Base-by-base conservation (phyloP, 1,140 invertebrate species). In the Hirudo medicinalis region DNA sequence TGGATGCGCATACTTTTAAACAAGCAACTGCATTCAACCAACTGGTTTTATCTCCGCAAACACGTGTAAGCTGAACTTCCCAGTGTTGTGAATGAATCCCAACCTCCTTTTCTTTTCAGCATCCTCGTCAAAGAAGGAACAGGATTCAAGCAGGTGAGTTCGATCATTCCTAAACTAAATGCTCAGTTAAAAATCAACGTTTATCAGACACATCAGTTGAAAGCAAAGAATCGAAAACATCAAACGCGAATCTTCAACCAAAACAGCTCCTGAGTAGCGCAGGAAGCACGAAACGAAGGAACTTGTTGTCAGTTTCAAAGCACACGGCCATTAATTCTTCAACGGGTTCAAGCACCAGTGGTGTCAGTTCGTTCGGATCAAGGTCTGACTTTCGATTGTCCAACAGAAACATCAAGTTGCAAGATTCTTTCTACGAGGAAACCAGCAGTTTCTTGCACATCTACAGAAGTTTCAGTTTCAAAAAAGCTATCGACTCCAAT, bases 271-370 rank as follows among this genome's bases (percentile, higher is more conserved):
- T 63, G 57, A 63, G 11, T 11, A 25, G 0, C 3, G 9, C 29
- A 11, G 57, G 57, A 22, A 22, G 19, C 57, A 63, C 36, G 22
- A 70, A 54, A 2, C 49, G 32, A 49, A 70, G 22, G 36, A 36
- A 36, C 11, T 40, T 36, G 8, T 40, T 70, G 20, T 36, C 43
- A 2, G 69, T 70, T n/a, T 49, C 32, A 3, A 70, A 54, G 22
- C 69, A 70, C 69, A 54, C 69, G 0, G 17, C 43, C 6, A 70
- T 70, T 40, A 70, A 70, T 49, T 49, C 69, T 25, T 70, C 69
- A 3, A 70, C 69, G 4, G 69, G 69, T 53, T 70, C 69, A 22
- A 70, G 69, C 69, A 70, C 69, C 11, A 70, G 69, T 49, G 69
- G 69, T 11, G 40, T 70, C 69, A 70, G 69, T 49, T 70, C 69